Evolutionary conservation across 2,113 vertebrate genomes (phyloP), one percentile per base, ranked within the genome.

Genomic region (Martes martes): DNA sequence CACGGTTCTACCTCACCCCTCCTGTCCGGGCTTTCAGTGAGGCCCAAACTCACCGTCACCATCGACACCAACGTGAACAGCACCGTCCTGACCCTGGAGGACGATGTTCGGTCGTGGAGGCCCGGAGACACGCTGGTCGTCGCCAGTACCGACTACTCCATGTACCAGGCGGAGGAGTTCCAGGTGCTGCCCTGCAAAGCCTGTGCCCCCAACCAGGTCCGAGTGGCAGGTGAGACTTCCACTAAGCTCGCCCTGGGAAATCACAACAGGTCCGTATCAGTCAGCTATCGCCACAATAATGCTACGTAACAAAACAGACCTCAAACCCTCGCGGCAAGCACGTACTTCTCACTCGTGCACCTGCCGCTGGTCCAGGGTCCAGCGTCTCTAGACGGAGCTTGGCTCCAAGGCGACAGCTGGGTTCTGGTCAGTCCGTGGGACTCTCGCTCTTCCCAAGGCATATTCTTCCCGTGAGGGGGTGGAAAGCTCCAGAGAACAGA

Each of bases 91-190:
- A 98, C 92, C 0, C 97, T 99, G 96, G 98, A 50, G 31, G 99
- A 99, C n/a, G 96, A 98, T 0, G 99, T 95, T 63, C 98, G 71
- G 24, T 99, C 99, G 0, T 99, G 99, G 99, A 81, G 67, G 31
- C 97, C 98, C 0, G 99, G 99, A 7, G 99, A 99, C 69, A 98
- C 87, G 26, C 86, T 99, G 67, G 99, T 99, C 59, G 97, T 99
- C 3, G 99, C 99, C 8, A 99, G 99, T 52, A 99, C 99, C 0
- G 99, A 99, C 81, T 99, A 99, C 50, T 99, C 99, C 95, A 99
- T 99, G 99, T 98, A 99, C 97, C 99, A 99, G 67, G 99, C 99
- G 0, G 99, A 99, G 55, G 99, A 99, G 85, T 99, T 99, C 42
- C 96, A 93, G 39, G 98, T 99, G 31, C 50, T 99, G 10, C 98